Conservation (phyloP, 2,888 invertebrate species). For the Drosophila macrothrix region DNA sequence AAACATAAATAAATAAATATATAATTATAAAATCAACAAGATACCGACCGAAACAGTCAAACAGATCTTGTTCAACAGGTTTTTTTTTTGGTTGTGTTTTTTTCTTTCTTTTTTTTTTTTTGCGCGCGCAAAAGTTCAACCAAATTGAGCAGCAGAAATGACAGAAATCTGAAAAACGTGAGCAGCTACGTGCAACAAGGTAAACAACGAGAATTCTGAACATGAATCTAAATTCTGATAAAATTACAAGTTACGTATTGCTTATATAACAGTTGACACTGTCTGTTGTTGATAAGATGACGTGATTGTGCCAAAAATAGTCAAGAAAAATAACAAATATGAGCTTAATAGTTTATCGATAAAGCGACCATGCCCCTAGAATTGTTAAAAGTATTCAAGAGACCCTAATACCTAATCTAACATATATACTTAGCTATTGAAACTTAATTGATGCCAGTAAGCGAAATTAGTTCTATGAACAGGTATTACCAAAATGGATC, state of each 20-base stretch:
- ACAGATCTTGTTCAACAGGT: slow-evolving; percentile 68
- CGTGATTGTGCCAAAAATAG: not conserved
- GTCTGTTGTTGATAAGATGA: slow-evolving; percentile 1
- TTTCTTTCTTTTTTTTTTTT: slow-evolving; percentile 39
- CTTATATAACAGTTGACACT: slow-evolving; percentile 2
- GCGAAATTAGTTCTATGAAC: not conserved
- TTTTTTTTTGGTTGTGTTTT: slow-evolving; percentile 49
- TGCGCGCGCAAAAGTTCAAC: slow-evolving; percentile 67
- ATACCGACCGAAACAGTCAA: slow-evolving; percentile 12
- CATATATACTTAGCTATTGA: no score
- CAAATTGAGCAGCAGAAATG: slow-evolving; percentile 47
- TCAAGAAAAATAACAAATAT: not conserved
- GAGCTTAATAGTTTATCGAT: not conserved
- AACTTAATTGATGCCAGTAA: not conserved
- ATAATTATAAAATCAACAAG: slow-evolving; percentile 36
- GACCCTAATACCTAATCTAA: no score
- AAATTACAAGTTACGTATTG: slow-evolving; percentile 16
- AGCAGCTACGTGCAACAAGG: slow-evolving; percentile 47
- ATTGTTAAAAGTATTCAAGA: not conserved
- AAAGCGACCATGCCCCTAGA: not conserved
- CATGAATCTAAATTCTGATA: slow-evolving; percentile 26
- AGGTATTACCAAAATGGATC: not conserved
- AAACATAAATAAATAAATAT: slow-evolving; percentile 46
- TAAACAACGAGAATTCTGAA: slow-evolving; percentile 48
- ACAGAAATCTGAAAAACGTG: slow-evolving; percentile 57